Base-by-base conservation (phyloP, 1,140 invertebrate genomes). In the Drosophila erecta region DNA sequence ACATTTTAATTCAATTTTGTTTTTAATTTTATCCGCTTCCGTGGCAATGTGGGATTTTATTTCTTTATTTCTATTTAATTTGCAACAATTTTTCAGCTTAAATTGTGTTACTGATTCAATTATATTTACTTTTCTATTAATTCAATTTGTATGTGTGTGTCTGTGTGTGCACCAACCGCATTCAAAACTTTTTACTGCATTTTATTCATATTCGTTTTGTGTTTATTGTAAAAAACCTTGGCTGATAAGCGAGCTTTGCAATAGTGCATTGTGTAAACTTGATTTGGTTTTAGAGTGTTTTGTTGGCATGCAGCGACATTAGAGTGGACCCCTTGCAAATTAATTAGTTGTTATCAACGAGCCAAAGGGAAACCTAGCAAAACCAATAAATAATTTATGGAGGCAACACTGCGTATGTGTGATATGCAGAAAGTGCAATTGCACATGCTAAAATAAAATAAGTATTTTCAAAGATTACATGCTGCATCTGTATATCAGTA, bases 21-120 rank as follows among this genome's bases (percentile, higher is more conserved):
- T 76, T 75, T 76, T 56, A 75, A 75, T 75, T 75, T 75, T 57
- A 75, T 75, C 37, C 59, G 72, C 71, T 75, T 75, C 72, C 72
- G 72, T 55, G 57, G 70, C 71, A 73, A 62, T 74, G 69, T 64
- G 59, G 35, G 38, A 43, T 56, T 46, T 67, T 15, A 55, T 55
- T 55, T 17, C 15, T 50, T 38, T 70, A 24, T 24, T 4, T 4
- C 3, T 24, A 24, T 46, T 69, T 69, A 33, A 64, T 64, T 65
- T 50, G 64, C 59, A 59, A 62, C 38, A 62, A 64, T 44, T 33
- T 64, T 59, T 44, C n/a, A 58, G 59, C 55, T 64, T 44, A 43
- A 64, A 64, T 35, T 60, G 55, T 61, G 55, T 49, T 41, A 41
- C 33, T 75, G 38, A 47, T 61, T 56, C 46, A 76, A 49, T 76